Evolutionary conservation across 2,888 invertebrate species (phyloP).

Genomic region (Phragmatobia fuliginosa): DNA sequence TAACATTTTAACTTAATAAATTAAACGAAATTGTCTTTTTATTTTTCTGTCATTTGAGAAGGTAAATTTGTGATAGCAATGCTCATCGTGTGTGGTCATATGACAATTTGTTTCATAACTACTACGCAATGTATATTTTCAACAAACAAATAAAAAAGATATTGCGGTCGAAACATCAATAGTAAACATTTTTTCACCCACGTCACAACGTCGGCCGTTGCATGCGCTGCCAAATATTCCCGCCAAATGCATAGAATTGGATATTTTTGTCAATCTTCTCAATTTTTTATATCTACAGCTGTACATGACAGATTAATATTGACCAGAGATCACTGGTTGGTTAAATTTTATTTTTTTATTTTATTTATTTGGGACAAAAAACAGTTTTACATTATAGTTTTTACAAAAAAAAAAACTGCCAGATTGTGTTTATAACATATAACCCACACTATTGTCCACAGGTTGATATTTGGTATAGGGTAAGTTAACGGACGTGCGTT

Average conservation of each 20-base stretch:
- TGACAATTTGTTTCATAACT: background rate
- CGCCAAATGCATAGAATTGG: background rate
- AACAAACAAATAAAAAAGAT: background rate
- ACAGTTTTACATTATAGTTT: too few species aligned
- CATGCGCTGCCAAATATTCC: slow-evolving; percentile 3
- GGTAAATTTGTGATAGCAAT: background rate
- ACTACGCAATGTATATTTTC: slow-evolving; percentile 3
- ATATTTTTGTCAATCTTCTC: slow-evolving; percentile 3
- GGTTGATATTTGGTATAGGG: too few species aligned
- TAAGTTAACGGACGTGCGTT: too few species aligned
- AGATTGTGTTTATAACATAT: too few species aligned
- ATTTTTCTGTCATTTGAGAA: background rate
- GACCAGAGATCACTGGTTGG: background rate
- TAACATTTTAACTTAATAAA: too few species aligned
- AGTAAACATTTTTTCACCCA: background rate
- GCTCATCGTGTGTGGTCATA: background rate
- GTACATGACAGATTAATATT: background rate
- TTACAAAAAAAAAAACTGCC: too few species aligned
- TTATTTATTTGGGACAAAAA: too few species aligned
- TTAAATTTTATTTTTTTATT: background rate
- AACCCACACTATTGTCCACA: too few species aligned
- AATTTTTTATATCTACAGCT: background rate
- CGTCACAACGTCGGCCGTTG: background rate
- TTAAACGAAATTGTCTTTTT: background rate
- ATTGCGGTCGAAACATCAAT: slow-evolving; percentile 1